Conservation (phyloP, 2,797 vertebrate species). For the Pseudochirops cupreus region DNA sequence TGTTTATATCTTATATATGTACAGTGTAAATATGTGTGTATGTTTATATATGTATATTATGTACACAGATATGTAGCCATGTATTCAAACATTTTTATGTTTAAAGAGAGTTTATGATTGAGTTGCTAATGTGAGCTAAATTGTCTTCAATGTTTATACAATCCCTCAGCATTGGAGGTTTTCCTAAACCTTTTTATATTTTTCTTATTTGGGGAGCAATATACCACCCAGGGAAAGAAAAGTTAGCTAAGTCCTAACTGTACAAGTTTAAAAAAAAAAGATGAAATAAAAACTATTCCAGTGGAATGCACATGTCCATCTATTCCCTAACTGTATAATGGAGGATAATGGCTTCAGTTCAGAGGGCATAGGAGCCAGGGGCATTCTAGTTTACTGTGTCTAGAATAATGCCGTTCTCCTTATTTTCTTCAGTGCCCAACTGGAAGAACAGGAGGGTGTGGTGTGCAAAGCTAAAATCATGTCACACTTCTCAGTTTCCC, state of each 20-base stretch:
- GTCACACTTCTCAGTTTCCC: not conserved
- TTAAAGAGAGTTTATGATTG: constrained; percentile 72
- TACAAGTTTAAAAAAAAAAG: constrained; percentile 48
- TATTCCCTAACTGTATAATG: constrained; percentile 11
- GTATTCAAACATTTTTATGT: constrained; percentile 61
- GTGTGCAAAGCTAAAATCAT: not conserved
- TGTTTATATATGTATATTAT: constrained; percentile 81
- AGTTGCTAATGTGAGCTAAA: constrained; percentile 71
- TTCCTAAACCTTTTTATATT: constrained; percentile 60
- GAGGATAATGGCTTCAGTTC: not conserved
- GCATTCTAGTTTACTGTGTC: constrained; percentile 38
- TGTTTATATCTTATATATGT: constrained; percentile 83
- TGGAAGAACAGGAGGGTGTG: constrained; percentile 53
- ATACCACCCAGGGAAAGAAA: constrained; percentile 6
- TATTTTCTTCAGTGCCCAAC: not conserved
- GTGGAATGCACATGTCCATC: constrained; percentile 40
- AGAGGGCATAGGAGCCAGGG: constrained; percentile 6
- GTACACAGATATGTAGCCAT: constrained; percentile 82
- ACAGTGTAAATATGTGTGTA: constrained; percentile 84
- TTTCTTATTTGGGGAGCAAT: constrained; percentile 28
- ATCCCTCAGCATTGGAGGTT: constrained; percentile 52
- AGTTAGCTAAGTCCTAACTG: constrained; percentile 25
- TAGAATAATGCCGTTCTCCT: constrained; percentile 36
- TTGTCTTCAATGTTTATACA: constrained; percentile 55
- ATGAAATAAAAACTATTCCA: constrained; percentile 42